phyloP scores from a whole-genome alignment of 2,113 vertebrate species.

The Tupaia chinensis region DNA sequence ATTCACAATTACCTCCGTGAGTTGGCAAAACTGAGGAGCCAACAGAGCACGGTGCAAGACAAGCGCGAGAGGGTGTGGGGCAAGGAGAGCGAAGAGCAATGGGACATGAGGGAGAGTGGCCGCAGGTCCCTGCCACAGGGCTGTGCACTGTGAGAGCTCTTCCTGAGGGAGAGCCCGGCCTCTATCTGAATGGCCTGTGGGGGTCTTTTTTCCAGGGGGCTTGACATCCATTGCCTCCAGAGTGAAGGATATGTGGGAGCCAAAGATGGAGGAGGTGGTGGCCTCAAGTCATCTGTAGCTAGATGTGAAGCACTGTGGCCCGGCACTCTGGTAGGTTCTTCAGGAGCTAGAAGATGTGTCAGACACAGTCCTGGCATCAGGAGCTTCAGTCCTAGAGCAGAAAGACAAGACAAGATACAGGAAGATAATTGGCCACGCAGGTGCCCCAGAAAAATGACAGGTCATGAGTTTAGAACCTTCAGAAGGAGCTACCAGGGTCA shows the following conservation, averaged over 20 bases:
- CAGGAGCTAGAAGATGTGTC: neutral
- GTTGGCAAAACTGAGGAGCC: slow-evolving; percentile 26
- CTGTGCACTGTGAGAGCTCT: rapidly evolving
- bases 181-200: neutral
- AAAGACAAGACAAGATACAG: neutral
- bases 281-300: rapidly evolving
- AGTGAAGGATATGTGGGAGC: neutral
- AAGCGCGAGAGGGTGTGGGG: neutral
- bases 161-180: neutral
- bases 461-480: neutral
- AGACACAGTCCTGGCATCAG: neutral
- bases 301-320: no score
- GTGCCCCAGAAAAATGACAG: neutral
- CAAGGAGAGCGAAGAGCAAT: neutral
- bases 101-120: neutral
- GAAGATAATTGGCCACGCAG: neutral
- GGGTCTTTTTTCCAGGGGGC: no score
- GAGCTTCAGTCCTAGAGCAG: neutral
- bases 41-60: neutral
- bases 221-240: neutral
- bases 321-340: rapidly evolving
- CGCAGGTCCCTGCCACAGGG: rapidly evolving
- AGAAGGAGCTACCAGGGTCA: neutral
- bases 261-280: neutral
- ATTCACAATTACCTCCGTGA: slow-evolving; percentile 57